Evolutionary conservation across 2,797 vertebrate genomes (phyloP).

Genomic region (Sebastes elongatus): DNA sequence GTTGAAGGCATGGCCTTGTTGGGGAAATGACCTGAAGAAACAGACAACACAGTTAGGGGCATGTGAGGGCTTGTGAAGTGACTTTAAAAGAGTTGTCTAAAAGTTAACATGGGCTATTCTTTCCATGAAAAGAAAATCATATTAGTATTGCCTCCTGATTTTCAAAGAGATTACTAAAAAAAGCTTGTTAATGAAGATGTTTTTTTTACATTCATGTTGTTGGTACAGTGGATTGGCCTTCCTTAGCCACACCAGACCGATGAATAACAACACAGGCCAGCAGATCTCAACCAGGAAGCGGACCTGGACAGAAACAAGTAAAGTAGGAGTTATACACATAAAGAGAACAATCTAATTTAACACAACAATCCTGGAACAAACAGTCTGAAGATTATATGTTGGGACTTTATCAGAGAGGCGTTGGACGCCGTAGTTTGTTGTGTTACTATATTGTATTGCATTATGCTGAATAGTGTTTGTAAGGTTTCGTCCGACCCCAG

Average conservation of each 20-base stretch:
- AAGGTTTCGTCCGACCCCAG: background rate
- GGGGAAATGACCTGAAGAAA: slow-evolving; percentile 92
- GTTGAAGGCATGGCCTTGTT: slow-evolving; percentile 98
- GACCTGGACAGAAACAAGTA: slow-evolving; percentile 76
- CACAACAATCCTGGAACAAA: background rate
- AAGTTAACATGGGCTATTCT: background rate
- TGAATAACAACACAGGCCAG: slow-evolving; percentile 92
- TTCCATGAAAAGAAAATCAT: background rate
- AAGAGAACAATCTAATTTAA: background rate
- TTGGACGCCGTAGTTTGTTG: background rate
- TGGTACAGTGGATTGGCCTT: slow-evolving; percentile 91
- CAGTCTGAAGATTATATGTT: background rate
- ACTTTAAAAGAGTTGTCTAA: background rate
- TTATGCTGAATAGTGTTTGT: background rate
- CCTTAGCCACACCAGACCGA: slow-evolving; percentile 94
- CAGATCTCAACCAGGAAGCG: slow-evolving; percentile 92
- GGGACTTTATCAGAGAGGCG: background rate
- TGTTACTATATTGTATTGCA: background rate
- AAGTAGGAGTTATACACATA: background rate
- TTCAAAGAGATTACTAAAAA: background rate
- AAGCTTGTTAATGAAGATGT: background rate
- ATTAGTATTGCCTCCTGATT: background rate
- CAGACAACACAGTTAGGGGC: background rate
- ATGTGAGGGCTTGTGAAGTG: background rate
- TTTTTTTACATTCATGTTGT: slow-evolving; percentile 93